These are phyloP conservation scores for Phaethornis superciliosus DNA, from an alignment of 2,113 vertebrate genomes.

Conservation along the genomic window DNA sequence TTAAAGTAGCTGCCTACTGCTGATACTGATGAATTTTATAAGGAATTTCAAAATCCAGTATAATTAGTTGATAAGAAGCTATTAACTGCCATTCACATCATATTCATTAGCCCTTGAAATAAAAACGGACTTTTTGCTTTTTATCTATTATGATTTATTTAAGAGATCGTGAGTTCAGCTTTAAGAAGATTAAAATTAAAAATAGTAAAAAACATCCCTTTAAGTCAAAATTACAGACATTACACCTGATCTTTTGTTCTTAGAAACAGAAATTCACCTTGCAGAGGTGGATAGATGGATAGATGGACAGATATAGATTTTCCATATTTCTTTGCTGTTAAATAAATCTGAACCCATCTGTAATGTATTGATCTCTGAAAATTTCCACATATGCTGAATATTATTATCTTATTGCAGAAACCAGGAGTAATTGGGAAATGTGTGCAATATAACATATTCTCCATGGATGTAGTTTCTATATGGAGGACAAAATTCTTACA, in stretches of 20 bases:
- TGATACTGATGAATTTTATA: neutral
- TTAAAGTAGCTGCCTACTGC: neutral
- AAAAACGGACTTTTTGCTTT: neutral
- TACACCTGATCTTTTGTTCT: neutral
- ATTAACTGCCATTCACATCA: neutral
- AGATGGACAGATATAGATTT: neutral
- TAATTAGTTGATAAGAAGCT: neutral
- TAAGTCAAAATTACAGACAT: neutral
- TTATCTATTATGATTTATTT: neutral
- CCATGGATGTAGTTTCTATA: neutral
- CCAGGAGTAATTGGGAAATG: neutral
- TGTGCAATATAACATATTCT: neutral
- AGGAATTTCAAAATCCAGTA: neutral
- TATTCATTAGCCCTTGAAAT: neutral
- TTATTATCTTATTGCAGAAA: neutral
- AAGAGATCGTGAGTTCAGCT: neutral
- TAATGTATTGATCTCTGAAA: neutral
- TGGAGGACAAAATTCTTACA: neutral
- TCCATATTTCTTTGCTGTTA: neutral
- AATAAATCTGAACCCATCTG: neutral
- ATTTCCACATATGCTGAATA: neutral
- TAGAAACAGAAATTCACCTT: neutral
- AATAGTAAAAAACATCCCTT: neutral
- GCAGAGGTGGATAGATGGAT: neutral
- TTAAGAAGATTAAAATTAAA: neutral